Conservation (phyloP, 2,888 invertebrate species). For the Volucella bombylans region DNA sequence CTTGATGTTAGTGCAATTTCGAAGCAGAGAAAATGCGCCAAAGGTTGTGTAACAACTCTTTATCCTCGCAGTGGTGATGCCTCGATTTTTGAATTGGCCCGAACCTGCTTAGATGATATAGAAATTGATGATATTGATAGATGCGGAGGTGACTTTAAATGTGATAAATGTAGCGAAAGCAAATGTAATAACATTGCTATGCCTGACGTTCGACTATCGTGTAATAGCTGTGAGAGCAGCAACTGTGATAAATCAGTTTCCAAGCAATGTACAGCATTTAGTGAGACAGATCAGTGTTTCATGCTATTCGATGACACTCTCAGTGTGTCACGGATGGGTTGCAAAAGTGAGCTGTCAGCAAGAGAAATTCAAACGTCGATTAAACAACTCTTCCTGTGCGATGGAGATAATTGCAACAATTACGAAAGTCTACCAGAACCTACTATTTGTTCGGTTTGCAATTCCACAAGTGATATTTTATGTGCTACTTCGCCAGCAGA, state of each 20-base stretch:
- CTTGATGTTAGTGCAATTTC: constrained; percentile 47
- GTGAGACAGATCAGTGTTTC: constrained; percentile 75
- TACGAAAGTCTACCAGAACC: constrained; percentile 70
- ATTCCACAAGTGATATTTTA: constrained; percentile 71
- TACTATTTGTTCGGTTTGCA: constrained; percentile 70
- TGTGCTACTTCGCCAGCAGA: constrained; percentile 69
- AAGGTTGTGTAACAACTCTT: constrained; percentile 75
- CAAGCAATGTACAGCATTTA: constrained; percentile 63
- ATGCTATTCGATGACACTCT: constrained; percentile 74
- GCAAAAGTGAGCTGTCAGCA: constrained; percentile 71
- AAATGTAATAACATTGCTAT: constrained; percentile 72
- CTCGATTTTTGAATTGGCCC: constrained; percentile 68
- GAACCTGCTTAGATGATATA: constrained; percentile 76
- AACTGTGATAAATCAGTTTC: constrained; percentile 70
- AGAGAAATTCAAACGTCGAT: constrained; percentile 46
- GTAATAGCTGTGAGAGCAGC: constrained; percentile 69
- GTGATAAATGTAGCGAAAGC: constrained; percentile 61
- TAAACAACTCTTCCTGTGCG: constrained; percentile 74
- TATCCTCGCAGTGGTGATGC: constrained; percentile 69
- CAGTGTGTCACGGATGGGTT: constrained; percentile 73
- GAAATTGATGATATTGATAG: constrained; percentile 69
- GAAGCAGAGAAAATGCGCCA: constrained; percentile 69
- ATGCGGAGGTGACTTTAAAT: constrained; percentile 69
- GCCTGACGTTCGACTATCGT: constrained; percentile 72
- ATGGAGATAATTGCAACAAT: constrained; percentile 75